Evolutionary conservation across 2,113 vertebrate genomes (phyloP).

Genomic region (Paramisgurnus dabryanus): DNA sequence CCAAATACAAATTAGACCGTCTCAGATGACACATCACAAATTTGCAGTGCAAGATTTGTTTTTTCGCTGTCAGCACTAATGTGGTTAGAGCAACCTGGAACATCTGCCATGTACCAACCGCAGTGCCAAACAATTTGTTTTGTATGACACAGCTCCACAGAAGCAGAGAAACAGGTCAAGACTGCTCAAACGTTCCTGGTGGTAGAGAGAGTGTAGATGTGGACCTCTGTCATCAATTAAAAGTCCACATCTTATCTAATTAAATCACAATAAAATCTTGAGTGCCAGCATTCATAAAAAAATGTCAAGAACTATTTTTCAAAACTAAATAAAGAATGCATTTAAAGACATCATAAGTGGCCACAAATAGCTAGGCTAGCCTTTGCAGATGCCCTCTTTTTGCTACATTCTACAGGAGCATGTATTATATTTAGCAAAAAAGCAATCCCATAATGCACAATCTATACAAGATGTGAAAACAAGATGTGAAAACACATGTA

Average conservation of each 20-base stretch:
- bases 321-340: no score
- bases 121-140: not conserved
- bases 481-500: no score
- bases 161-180: not conserved
- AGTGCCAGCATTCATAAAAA: no score
- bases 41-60: conserved; percentile 1
- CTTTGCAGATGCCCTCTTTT: no score
- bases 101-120: not conserved
- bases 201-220: not conserved
- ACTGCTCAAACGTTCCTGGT: not conserved
- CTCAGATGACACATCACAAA: not conserved
- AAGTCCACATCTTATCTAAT: not conserved
- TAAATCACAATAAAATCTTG: not conserved
- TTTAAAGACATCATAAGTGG: no score
- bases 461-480: no score
- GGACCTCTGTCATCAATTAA: not conserved
- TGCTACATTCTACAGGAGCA: no score
- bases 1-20: conserved; percentile 24
- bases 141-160: no score
- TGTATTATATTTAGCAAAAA: no score
- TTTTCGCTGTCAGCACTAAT: not conserved
- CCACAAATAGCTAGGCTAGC: no score
- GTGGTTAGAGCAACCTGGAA: not conserved
- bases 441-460: no score
- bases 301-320: no score